Evolutionary conservation across 2,888 invertebrate genomes (phyloP).

Genomic region (Eurytoma adleriae): DNA sequence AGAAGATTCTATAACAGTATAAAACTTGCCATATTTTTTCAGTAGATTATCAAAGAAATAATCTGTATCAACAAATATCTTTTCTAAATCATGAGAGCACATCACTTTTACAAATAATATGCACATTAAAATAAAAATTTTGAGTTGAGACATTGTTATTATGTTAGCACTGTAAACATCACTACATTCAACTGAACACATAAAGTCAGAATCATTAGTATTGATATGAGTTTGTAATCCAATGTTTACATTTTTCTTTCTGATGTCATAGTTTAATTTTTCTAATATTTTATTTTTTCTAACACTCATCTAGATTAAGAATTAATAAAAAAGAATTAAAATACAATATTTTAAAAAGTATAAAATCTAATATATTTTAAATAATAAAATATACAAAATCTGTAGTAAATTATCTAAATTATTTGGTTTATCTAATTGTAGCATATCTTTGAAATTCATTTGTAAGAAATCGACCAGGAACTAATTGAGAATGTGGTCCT

Average conservation of each 20-base stretch:
- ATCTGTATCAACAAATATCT: background rate
- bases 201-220: no score
- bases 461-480: conserved; percentile 86
- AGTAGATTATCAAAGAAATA: conserved; percentile 37
- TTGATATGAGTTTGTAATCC: conserved; percentile 1
- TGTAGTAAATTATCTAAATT: conserved; percentile 13
- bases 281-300: background rate
- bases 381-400: conserved; percentile 40
- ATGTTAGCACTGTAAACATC: background rate
- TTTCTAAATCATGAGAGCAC: conserved; percentile 24
- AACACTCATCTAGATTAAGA: background rate
- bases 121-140: conserved; percentile 23
- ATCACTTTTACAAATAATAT: conserved; percentile 31
- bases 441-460: conserved; percentile 89
- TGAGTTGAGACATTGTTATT: conserved; percentile 15
- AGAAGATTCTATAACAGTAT: background rate
- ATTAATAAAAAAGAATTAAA: background rate
- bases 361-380: conserved; percentile 33
- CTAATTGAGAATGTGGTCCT: conserved; percentile 82
- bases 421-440: conserved; percentile 82
- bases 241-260: conserved; percentile 46
- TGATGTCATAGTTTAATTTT: background rate
- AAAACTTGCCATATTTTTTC: conserved; percentile 54
- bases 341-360: conserved; percentile 17
- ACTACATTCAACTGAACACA: background rate